Evolutionary conservation across 1,140 invertebrate genomes (phyloP).

Genomic region (Drosophila rufa): DNA sequence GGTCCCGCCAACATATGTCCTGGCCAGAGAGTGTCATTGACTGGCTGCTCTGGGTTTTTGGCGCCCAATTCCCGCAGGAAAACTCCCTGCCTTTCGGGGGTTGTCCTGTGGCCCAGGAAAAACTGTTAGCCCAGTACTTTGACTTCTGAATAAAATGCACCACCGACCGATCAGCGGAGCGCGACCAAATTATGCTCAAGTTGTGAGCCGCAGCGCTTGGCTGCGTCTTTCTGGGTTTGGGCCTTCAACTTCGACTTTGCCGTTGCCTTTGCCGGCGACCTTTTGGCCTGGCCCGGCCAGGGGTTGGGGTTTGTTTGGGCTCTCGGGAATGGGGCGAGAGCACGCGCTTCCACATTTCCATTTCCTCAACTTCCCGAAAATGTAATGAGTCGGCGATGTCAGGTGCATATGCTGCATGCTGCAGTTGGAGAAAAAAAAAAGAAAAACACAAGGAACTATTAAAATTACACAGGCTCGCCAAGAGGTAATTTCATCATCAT

Average conservation of each 20-base stretch:
- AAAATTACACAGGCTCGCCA: background rate
- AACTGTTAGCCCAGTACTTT: constrained; percentile 63
- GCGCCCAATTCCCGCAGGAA: constrained; percentile 73
- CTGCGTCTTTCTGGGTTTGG: constrained; percentile 42
- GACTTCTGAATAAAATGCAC: constrained; percentile 12
- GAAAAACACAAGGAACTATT: background rate
- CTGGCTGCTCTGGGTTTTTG: constrained; percentile 60
- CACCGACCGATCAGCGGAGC: constrained; percentile 58
- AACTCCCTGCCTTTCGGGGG: constrained; percentile 62
- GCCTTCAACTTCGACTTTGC: constrained; percentile 43
- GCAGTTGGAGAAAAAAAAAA: constrained; percentile 5
- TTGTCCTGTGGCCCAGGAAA: constrained; percentile 69
- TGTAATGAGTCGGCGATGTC: constrained; percentile 75
- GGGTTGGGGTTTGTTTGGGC: constrained; percentile 12
- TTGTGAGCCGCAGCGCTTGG: constrained; percentile 70
- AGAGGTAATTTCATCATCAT: background rate
- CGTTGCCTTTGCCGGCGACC: constrained; percentile 22
- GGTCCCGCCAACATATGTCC: constrained; percentile 54
- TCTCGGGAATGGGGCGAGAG: constrained; percentile 56
- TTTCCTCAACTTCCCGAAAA: constrained; percentile 73
- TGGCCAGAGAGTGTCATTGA: constrained; percentile 64
- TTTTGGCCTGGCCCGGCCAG: constrained; percentile 27
- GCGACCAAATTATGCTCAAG: constrained; percentile 78
- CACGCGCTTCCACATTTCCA: constrained; percentile 68
- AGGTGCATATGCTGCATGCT: constrained; percentile 66